Conservation (phyloP, 2,113 vertebrate genomes). For the Crotophaga sulcirostris region DNA sequence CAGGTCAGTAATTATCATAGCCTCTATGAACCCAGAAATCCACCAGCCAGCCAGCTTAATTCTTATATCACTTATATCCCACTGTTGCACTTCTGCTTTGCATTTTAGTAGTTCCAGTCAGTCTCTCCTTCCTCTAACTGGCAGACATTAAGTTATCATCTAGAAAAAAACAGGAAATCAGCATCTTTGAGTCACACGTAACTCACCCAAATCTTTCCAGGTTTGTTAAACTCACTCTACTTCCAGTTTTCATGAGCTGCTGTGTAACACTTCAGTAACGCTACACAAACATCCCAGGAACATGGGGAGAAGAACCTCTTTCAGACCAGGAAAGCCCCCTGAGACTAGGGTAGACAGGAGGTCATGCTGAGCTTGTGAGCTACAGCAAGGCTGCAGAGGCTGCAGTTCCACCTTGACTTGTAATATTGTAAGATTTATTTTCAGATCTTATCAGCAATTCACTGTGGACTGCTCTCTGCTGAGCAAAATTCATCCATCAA, state of each 20-base stretch:
- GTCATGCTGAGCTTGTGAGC: background rate
- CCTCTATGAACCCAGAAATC: background rate
- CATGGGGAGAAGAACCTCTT: background rate
- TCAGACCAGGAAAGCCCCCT: background rate
- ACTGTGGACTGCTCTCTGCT: constrained; percentile 16
- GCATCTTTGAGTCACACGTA: background rate
- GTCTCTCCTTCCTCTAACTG: background rate
- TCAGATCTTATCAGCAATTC: constrained; percentile 52
- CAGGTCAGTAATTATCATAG: background rate
- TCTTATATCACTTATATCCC: background rate
- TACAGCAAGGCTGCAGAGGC: constrained; percentile 1
- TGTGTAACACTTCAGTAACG: background rate
- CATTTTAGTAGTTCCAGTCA: background rate
- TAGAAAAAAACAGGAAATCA: background rate
- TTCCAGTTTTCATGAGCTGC: background rate
- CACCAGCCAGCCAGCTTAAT: background rate
- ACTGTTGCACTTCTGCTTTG: background rate
- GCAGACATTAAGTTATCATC: background rate
- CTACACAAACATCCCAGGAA: background rate
- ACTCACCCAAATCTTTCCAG: background rate
- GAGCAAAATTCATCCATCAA: constrained; percentile 50
- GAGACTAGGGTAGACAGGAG: background rate
- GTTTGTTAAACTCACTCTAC: background rate
- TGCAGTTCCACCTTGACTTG: constrained; percentile 19
- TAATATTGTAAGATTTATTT: constrained; percentile 39